Base-by-base conservation (phyloP, 1,140 invertebrate genomes). In the Akabosia matsudoensis region DNA sequence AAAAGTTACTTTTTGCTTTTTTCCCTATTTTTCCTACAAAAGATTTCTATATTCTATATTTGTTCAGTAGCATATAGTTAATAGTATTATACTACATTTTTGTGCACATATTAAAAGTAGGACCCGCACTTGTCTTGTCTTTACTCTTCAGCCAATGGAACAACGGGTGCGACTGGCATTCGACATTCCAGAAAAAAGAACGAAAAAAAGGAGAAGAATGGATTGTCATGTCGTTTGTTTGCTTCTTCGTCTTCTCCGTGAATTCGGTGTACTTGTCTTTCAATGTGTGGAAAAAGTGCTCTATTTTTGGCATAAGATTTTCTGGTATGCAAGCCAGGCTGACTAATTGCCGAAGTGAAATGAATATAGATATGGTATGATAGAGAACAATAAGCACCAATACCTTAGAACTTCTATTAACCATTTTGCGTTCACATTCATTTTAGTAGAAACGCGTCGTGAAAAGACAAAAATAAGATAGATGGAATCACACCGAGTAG, bases 241-340 rank as follows among this genome's bases (percentile, higher is more conserved):
- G 37, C 37, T 45, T 45, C 37, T 45, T 45, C 37, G n/a, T n/a
- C n/a, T n/a, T n/a, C n/a, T n/a, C n/a, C n/a, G n/a, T n/a, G n/a
- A n/a, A n/a, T n/a, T n/a, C n/a, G n/a, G n/a, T 18, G 37, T 10
- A 56, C 22, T 56, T 22, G 14, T 56, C 54, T 22, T 56, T 56
- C 24, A n/a, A 4, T 56, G 54, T 16, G 7, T n/a, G 24, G 4
- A 56, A 56, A 56, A 56, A 24, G 54, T 56, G 54, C 54, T 56
- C 54, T 56, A 56, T 56, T 56, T 56, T 56, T 56, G 54, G 54
- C 10, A 16, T 56, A 3, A 22, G 54, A 56, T 56, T 56, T 56
- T 56, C n/a, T 22, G 10, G 54, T 56, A 16, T 56, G 54, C 37
- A 45, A 45, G 37, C 37, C 37, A 56, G 54, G 14, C 54, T 56